Evolutionary conservation across 2,888 invertebrate genomes (phyloP), one percentile per base, ranked within the genome.

Genomic region (Listrodromus nycthemerus): DNA sequence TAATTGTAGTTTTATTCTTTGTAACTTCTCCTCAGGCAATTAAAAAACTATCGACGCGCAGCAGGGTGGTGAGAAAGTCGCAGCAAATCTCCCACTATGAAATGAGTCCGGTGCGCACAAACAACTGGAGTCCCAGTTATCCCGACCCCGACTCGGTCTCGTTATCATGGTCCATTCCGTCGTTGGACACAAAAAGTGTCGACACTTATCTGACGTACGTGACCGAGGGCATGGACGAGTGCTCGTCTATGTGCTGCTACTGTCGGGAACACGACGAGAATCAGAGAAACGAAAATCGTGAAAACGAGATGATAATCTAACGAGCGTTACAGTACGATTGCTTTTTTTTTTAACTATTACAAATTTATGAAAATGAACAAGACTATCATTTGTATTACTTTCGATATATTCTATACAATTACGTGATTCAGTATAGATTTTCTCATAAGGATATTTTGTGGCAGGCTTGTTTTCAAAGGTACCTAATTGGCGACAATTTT

Each of bases 221-320:
- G 8, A 88, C 87, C 33, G 92, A 90, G 74, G 88, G 89, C 45
- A 84, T 86, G 27, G 91, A 90, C 27, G 91, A 91, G 33, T 90
- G 90, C 74, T 83, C 85, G 19, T 89, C 91, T 55, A 88, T 84
- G 86, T 92, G 91, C 81, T 92, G 91, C 80, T 90, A 90, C 80
- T 93, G 93, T 82, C 89, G 89, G 73, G 93, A 93, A 63, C 89
- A 90, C 86, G 92, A 92, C 78, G 93, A 93, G 82, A 93, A 93
- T 65, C 91, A 92, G 80, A 90, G 88, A 65, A 93, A 93, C 84
- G 93, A 93, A 84, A 93, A 93, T 80, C 89, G 89, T 27, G 93
- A 93, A 85, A 93, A 93, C 87, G 93, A 93, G 85, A 93, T 93
- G 93, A 91, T 92, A 80, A 88, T 89, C 84, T 91, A 92, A 90